phyloP scores from a whole-genome alignment of 2,888 invertebrate species.

The Drosophila mayaguana region DNA sequence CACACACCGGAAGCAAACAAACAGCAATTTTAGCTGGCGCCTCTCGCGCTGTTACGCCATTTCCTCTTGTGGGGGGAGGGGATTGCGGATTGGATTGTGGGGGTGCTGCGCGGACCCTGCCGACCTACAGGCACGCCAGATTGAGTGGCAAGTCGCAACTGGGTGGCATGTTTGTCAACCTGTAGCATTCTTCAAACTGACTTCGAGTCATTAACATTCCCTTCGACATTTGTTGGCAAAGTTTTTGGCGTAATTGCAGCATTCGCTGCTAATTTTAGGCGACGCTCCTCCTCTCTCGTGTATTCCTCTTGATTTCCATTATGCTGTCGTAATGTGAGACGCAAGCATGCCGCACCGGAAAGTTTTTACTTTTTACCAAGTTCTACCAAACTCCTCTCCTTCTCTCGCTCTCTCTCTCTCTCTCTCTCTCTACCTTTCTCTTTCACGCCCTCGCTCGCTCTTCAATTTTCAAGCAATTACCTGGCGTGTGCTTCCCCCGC shows the following conservation, averaged over 20 bases:
- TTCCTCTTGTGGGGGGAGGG: constrained; percentile 36
- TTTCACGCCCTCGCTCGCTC: not conserved
- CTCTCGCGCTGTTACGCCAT: constrained; percentile 47
- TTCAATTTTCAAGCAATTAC: constrained; percentile 74
- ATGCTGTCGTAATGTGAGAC: constrained; percentile 50
- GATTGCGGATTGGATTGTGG: not conserved
- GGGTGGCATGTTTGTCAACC: constrained; percentile 57
- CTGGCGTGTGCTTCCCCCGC: constrained; percentile 40
- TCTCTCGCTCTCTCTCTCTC: not conserved
- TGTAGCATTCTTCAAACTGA: constrained; percentile 54
- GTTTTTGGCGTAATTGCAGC: constrained; percentile 72
- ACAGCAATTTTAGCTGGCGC: constrained; percentile 69
- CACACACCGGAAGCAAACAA: constrained; percentile 74
- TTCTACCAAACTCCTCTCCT: not conserved
- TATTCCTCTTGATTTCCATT: constrained; percentile 68
- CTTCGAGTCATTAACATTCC: constrained; percentile 75
- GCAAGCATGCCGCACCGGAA: constrained; percentile 40
- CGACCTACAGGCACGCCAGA: constrained; percentile 26
- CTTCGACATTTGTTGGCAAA: constrained; percentile 63
- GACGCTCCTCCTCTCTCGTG: constrained; percentile 16
- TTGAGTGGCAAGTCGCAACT: constrained; percentile 42
- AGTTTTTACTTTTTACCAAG: constrained; percentile 45
- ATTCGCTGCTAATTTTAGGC: constrained; percentile 66
- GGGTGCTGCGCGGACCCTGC: too few species aligned
- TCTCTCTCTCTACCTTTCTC: not conserved